Evolutionary conservation across 2,113 vertebrate genomes (phyloP), one percentile per base, ranked within the genome.

Genomic region (Ptychochromis oligacanthus): DNA sequence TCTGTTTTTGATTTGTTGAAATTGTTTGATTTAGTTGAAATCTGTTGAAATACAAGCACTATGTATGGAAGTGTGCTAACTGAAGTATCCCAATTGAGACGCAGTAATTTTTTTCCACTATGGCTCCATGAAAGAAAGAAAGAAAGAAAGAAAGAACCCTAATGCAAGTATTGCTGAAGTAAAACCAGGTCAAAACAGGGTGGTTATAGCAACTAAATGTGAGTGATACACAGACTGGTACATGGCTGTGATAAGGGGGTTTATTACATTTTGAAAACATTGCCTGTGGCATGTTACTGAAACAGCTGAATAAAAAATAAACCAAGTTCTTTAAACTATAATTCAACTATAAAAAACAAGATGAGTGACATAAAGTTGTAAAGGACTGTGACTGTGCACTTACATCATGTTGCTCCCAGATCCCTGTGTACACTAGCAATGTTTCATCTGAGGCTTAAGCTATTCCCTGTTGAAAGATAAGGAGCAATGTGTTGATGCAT

Each of bases 391-490:
- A 90, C 81, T 85, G 24, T 80, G 77, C 52, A 64, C 85, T 92
- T 92, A 67, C 91, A 93, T 94, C 91, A 92, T 86, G 82, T 85
- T 77, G 70, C 74, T 83, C 49, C 82, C 46, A 82, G 83, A 80
- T 87, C 81, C 83, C 18, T 67, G 61, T 38, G 81, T 78, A 72
- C 59, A 54, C 77, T 61, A 86, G 67, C 75, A 54, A 64, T 83
- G 88, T 88, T 93, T 89, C 75, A 89, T 91, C 83, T 87, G 15
- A 70, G 70, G 85, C 74, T 85, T 83, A 74, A 85, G 65, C 75
- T 57, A 26, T 83, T 87, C 87, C 84, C 84, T 20, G 77, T 76
- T 15, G 77, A 65, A 74, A 83, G 87, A 88, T 91, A 86, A 89
- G 88, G 75, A 87, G 76, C 84, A 36, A 38, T 79, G 80, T 90